Base-by-base conservation (phyloP, 1,140 invertebrate genomes). In the Brachionus angularis region DNA sequence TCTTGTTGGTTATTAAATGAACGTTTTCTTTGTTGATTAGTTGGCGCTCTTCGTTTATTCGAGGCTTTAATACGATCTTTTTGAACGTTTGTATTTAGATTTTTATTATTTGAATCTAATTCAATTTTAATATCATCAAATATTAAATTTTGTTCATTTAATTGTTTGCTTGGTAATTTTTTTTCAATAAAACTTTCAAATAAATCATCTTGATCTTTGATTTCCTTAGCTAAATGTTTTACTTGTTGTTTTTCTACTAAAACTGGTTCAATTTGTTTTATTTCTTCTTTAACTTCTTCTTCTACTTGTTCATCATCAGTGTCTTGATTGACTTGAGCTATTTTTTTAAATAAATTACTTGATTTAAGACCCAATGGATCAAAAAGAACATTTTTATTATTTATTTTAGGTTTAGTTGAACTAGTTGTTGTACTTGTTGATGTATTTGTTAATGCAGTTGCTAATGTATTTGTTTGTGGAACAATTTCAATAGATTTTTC, bases 31-130 rank as follows among this genome's bases (percentile, higher is more conserved):
- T n/a, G 44, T 23, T 50, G 62, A 14, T 23, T 46, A 12, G 42
- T 25, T 33, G 62, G 62, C 33, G 27, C 39, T 47, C 62, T 29
- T 67, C 39, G 10, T 42, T 67, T 67, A 8, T 36, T 50, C 2
- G 62, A 5, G 16, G 62, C 62, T 34, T 47, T 67, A n/a, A 67
- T 47, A 16, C 62, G 62, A 50, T 67, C 62, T 36, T 46, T 47
- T 46, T 67, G 62, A 31, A 23, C 62, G 8, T 10, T 67, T 7
- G 10, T 16, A 10, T 10, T 16, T 42, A 16, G 39, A 42, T 16
- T 16, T 47, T 67, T 1, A 50, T 31, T 16, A 67, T 31, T 18
- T 31, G 33, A 39, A 34, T 18, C 23, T 5, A 34, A 16, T 33
- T 27, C 31, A 27, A n/a, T 23, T 39, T 1, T 3, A 39, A 58